Conservation (phyloP, 2,113 vertebrate species). For the Illadopsis cleaveri region DNA sequence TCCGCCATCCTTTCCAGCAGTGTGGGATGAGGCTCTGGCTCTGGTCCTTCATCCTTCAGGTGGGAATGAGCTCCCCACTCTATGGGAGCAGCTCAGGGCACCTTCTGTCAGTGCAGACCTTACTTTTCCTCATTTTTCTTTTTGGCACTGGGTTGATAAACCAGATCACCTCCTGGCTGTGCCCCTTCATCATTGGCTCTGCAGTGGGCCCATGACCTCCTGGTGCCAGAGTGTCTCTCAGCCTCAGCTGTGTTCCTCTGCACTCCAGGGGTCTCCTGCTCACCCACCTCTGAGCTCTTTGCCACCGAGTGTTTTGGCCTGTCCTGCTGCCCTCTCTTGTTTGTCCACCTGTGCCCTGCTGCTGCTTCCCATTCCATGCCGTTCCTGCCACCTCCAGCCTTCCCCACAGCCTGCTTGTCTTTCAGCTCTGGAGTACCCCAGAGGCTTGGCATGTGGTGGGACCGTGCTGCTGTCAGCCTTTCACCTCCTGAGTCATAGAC, state of each 20-base stretch:
- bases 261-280: not conserved
- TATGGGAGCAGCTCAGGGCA: accelerated
- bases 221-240: not conserved
- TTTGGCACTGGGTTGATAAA: not conserved
- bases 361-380: not conserved
- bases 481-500: accelerated
- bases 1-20: not conserved
- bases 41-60: not conserved
- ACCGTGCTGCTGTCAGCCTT: not conserved
- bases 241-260: accelerated
- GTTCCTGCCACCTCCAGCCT: not conserved
- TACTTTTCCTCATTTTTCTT: not conserved
- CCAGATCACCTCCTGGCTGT: not conserved
- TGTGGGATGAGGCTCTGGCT: not conserved
- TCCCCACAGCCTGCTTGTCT: not conserved
- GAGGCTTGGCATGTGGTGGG: accelerated
- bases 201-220: accelerated
- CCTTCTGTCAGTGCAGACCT: not conserved
- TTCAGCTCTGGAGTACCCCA: not conserved
- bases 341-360: not conserved
- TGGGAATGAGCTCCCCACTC: not conserved
- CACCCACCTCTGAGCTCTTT: not conserved
- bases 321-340: not conserved
- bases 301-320: accelerated
- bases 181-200: accelerated